These are phyloP conservation scores for Vultur gryphus DNA, from an alignment of 2,797 vertebrate genomes.

Conservation along the genomic window DNA sequence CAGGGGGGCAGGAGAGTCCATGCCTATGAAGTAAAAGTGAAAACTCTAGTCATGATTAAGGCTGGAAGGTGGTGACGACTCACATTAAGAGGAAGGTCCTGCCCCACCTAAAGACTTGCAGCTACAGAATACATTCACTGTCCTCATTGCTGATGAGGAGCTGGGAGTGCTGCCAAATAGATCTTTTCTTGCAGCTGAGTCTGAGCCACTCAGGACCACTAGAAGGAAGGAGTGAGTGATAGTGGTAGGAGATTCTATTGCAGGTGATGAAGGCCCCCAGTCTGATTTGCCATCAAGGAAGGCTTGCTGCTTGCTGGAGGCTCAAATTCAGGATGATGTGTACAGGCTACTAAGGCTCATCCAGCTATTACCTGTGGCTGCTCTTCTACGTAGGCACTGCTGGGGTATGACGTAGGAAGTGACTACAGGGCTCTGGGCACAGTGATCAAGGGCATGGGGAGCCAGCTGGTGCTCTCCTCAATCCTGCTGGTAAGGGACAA, in stretches of 20 bases:
- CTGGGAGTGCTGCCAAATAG: background rate
- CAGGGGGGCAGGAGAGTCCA: background rate
- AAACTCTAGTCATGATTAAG: background rate
- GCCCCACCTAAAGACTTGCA: background rate
- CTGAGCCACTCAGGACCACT: background rate
- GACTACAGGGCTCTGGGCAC: background rate
- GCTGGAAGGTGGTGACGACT: background rate
- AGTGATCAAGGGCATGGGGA: background rate
- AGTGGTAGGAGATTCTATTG: background rate
- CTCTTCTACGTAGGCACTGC: background rate
- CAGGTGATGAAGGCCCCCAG: background rate
- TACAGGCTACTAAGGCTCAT: background rate
- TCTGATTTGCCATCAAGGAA: background rate
- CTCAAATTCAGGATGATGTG: background rate
- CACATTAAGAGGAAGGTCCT: background rate
- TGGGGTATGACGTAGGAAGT: background rate
- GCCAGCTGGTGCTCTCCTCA: background rate
- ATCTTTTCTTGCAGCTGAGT: background rate
- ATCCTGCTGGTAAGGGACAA: background rate
- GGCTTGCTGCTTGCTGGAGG: background rate
- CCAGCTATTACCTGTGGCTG: background rate
- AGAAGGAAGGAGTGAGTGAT: fast-evolving
- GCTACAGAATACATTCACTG: background rate
- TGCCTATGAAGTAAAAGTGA: background rate
- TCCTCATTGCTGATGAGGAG: background rate